Evolutionary conservation across 64 coral and sea anemone species (phyloP).

Genomic region (Orbicella faveolata): DNA sequence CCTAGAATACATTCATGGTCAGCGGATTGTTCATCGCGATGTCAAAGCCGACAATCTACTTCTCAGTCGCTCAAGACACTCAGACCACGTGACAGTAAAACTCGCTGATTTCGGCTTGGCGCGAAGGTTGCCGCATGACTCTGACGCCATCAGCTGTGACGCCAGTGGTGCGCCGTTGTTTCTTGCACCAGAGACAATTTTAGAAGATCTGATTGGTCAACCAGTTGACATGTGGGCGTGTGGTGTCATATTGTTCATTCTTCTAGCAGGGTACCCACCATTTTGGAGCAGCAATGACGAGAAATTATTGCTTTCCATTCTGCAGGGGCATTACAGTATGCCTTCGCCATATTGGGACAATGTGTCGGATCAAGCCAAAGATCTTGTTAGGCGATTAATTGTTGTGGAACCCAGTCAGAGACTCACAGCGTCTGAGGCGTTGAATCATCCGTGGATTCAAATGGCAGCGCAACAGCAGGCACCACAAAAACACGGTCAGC

Average conservation of each 20-base stretch:
- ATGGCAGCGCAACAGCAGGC: background rate
- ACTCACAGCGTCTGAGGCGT: constrained; percentile 58
- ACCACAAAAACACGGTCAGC: background rate
- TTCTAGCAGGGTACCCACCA: constrained; percentile 82
- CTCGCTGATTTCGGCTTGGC: constrained; percentile 92
- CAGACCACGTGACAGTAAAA: constrained; percentile 63
- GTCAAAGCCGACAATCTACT: constrained; percentile 91
- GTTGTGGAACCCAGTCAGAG: constrained; percentile 52
- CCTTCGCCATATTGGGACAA: constrained; percentile 66
- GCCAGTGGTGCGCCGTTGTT: constrained; percentile 89
- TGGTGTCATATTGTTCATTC: constrained; percentile 78
- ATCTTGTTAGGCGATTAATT: constrained; percentile 67
- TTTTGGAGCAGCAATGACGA: constrained; percentile 88
- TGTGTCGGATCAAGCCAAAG: constrained; percentile 69
- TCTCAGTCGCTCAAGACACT: constrained; percentile 46
- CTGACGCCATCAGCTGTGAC: constrained; percentile 75
- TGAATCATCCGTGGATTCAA: constrained; percentile 85
- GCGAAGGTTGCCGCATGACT: constrained; percentile 57
- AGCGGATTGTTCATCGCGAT: constrained; percentile 77
- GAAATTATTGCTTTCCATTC: constrained; percentile 75
- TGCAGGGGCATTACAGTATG: constrained; percentile 67
- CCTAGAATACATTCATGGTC: constrained; percentile 71
- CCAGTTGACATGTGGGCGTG: constrained; percentile 94
- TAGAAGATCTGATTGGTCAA: constrained; percentile 73
- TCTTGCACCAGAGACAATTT: constrained; percentile 92